Percentiles rank a stretch among this genome's conserved stretches.
phyloP scores from a whole-genome alignment of 2,888 invertebrate species.

The Chironomus tentans region DNA sequence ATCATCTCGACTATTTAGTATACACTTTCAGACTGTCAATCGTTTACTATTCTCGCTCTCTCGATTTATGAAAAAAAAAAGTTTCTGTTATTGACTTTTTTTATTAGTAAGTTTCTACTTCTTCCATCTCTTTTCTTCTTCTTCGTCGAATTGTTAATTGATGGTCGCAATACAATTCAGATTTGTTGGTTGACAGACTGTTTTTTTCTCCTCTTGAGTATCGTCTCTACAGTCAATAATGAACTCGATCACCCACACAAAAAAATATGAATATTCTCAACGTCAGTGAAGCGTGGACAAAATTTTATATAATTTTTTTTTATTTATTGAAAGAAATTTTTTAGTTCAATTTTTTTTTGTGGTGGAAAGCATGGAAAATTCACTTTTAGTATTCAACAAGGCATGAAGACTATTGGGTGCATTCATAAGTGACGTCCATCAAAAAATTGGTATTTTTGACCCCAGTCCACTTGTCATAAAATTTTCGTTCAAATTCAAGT shows the following conservation, averaged over 20 bases:
- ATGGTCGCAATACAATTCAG: background rate
- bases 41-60: background rate
- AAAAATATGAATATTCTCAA: background rate
- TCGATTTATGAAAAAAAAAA: background rate
- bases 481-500: no score
- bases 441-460: no score
- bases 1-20: no score
- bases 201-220: background rate
- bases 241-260: slow-evolving; percentile 13
- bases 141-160: background rate
- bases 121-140: background rate
- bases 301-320: no score
- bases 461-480: no score
- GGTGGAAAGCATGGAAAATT: no score
- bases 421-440: no score
- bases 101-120: background rate
- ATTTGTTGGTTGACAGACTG: background rate
- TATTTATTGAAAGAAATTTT: no score
- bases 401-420: no score
- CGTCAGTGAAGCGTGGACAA: no score
- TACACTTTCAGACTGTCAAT: background rate
- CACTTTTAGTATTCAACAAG: no score
- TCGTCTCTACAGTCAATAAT: background rate
- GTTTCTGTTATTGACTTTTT: background rate
- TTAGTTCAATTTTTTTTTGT: no score